phyloP scores from a whole-genome alignment of 2,113 vertebrate species.

The Machaerirhynchus nigripectus region DNA sequence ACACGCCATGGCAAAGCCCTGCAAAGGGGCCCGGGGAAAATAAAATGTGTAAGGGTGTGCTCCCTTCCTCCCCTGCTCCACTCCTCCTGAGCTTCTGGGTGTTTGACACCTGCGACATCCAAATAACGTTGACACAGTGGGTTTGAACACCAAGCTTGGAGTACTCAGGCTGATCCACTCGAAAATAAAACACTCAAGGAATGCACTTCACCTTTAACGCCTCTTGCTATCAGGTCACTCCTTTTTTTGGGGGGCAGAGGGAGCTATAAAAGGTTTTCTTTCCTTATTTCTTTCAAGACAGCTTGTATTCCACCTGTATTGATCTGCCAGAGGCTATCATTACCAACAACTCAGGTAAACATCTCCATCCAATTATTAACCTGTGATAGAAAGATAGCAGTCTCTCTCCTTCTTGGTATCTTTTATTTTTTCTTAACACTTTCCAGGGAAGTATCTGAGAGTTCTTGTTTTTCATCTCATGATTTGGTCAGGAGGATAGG shows the following conservation, averaged over 20 bases:
- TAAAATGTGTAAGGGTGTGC: neutral
- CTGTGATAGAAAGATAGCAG: slow-evolving; percentile 18
- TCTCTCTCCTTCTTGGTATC: neutral
- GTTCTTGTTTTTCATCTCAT: slow-evolving; percentile 24
- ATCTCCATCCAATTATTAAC: slow-evolving; percentile 46
- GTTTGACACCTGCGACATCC: neutral
- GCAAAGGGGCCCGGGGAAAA: neutral
- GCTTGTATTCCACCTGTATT: slow-evolving; percentile 29
- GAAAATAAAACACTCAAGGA: neutral
- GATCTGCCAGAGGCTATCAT: slow-evolving; percentile 54
- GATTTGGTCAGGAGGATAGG: slow-evolving; percentile 37
- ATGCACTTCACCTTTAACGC: neutral
- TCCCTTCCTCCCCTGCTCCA: neutral
- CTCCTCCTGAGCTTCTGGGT: neutral
- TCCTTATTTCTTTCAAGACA: slow-evolving; percentile 24
- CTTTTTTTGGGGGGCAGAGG: neutral
- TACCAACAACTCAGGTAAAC: slow-evolving; percentile 34
- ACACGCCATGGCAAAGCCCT: neutral
- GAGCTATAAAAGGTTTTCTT: neutral
- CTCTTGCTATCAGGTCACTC: neutral
- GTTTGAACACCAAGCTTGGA: neutral
- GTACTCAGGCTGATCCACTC: neutral
- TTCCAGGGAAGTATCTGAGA: slow-evolving; percentile 50
- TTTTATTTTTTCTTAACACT: slow-evolving; percentile 44
- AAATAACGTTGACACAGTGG: neutral